Evolutionary conservation across 2,888 invertebrate genomes (phyloP).

Genomic region (Lomographa bimaculata): DNA sequence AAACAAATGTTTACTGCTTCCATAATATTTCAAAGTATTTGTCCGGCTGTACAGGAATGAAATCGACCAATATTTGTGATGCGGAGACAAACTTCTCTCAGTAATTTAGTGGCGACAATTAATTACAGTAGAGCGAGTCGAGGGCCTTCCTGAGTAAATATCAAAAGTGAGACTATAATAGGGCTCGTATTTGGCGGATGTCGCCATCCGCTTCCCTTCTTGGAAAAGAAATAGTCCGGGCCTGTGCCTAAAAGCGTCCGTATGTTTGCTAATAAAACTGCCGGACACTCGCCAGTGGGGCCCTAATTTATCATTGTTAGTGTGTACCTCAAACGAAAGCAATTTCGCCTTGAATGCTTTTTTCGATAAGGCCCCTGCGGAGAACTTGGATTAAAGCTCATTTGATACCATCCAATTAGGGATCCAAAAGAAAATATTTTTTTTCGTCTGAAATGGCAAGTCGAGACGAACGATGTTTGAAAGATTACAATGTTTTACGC

Average conservation of each 20-base stretch:
- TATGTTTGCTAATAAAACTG: slow-evolving; percentile 70
- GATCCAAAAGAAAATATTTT: slow-evolving; percentile 37
- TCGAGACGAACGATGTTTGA: slow-evolving; percentile 27
- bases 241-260: slow-evolving; percentile 52
- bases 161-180: slow-evolving; percentile 40
- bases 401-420: slow-evolving; percentile 55
- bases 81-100: slow-evolving; percentile 37
- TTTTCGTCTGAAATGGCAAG: slow-evolving; percentile 27
- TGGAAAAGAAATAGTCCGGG: slow-evolving; percentile 54
- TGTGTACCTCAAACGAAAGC: slow-evolving; percentile 67
- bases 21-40: slow-evolving; percentile 26
- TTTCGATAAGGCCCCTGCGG: slow-evolving; percentile 48
- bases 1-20: slow-evolving; percentile 9
- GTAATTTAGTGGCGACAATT: slow-evolving; percentile 49
- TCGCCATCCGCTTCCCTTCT: slow-evolving; percentile 45
- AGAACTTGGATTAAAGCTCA: slow-evolving; percentile 52
- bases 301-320: slow-evolving; percentile 77
- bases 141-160: slow-evolving; percentile 27
- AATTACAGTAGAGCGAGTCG: slow-evolving; percentile 41
- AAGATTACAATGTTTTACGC: slow-evolving; percentile 12
- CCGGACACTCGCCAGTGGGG: slow-evolving; percentile 61
- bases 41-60: slow-evolving; percentile 27
- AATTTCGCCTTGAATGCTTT: slow-evolving; percentile 65
- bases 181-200: slow-evolving; percentile 32
- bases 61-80: slow-evolving; percentile 39